Evolutionary conservation across 2,113 vertebrate species (phyloP).

Genomic region (Tringa solitaria): DNA sequence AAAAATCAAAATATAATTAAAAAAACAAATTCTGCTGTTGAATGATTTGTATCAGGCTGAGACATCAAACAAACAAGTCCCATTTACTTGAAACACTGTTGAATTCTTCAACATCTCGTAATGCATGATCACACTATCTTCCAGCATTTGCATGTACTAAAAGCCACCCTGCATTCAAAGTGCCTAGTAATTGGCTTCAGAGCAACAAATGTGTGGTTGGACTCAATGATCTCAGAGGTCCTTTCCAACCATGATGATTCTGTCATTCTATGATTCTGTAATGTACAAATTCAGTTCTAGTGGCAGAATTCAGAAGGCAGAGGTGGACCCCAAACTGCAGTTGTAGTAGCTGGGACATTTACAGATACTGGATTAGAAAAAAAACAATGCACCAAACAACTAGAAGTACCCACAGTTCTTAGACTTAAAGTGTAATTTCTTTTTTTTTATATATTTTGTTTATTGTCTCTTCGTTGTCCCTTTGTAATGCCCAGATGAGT

Average conservation of each 20-base stretch:
- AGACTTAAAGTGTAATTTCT: neutral
- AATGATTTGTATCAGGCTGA: neutral
- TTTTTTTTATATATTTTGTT: neutral
- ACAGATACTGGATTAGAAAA: neutral
- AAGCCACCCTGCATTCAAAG: accelerated
- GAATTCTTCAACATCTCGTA: neutral
- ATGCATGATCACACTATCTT: neutral
- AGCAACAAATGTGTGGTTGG: neutral
- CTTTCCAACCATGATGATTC: no score
- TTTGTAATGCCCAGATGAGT: neutral
- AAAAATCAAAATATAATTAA: neutral
- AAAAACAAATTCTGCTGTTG: neutral
- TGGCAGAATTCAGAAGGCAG: neutral
- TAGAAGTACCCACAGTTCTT: neutral
- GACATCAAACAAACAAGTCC: neutral
- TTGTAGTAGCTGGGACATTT: neutral
- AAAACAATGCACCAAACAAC: neutral
- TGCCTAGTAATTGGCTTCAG: neutral
- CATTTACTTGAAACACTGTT: neutral
- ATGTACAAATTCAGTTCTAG: neutral
- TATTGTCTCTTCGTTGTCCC: neutral
- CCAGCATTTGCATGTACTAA: neutral
- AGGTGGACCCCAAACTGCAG: neutral
- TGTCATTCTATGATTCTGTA: no score
- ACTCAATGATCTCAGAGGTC: no score